Percentiles rank a stretch among this genome's conserved stretches.
Conservation (phyloP, 2,888 invertebrate species). For the Nomada ferruginata region DNA sequence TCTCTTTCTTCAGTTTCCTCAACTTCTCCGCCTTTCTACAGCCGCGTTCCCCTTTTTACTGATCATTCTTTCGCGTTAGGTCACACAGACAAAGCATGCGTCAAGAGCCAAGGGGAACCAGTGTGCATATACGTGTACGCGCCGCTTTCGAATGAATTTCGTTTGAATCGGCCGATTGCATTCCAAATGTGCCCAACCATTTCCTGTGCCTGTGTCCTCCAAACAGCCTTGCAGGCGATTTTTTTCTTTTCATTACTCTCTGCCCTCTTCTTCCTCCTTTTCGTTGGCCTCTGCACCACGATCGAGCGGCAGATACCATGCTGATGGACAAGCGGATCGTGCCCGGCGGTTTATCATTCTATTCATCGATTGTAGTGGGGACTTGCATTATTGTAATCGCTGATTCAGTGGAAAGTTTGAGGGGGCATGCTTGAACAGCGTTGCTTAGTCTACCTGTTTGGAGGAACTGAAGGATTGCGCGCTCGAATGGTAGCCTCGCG, state of each 20-base stretch:
- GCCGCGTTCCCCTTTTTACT: constrained; percentile 23
- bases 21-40: constrained; percentile 31
- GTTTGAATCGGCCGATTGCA: constrained; percentile 79
- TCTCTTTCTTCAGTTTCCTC: constrained; percentile 46
- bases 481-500: no score
- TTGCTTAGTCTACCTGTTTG: not conserved
- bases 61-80: constrained; percentile 51
- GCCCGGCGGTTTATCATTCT: constrained; percentile 51
- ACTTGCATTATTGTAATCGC: constrained; percentile 1
- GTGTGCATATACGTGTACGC: constrained; percentile 17
- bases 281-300: constrained; percentile 18
- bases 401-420: not conserved
- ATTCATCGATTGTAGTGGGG: constrained; percentile 40
- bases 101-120: constrained; percentile 49
- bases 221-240: constrained; percentile 76
- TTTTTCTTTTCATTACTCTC: constrained; percentile 1
- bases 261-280: not conserved
- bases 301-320: constrained; percentile 38
- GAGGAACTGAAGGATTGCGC: not conserved
- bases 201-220: constrained; percentile 78
- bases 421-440: not conserved
- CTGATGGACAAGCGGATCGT: constrained; percentile 48
- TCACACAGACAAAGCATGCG: constrained; percentile 51
- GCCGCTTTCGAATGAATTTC: constrained; percentile 75
- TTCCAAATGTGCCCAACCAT: constrained; percentile 75